Percentiles rank a stretch among this genome's conserved stretches.
Evolutionary conservation across 1,140 invertebrate genomes (phyloP).

Genomic region (Brachionus plicatilis): DNA sequence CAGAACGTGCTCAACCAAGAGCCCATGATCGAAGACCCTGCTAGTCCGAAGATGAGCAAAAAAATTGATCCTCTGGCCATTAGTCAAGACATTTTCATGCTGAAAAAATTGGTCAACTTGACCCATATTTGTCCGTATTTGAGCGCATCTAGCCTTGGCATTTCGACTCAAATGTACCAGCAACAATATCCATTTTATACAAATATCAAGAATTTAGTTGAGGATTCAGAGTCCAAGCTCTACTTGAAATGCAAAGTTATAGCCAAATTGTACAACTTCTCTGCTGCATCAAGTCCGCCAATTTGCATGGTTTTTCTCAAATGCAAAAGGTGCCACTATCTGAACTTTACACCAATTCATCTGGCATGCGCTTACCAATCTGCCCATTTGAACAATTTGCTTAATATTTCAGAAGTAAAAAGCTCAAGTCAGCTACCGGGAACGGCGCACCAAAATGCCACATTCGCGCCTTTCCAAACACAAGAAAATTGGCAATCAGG

Average conservation of each 20-base stretch:
- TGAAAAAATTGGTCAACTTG: not conserved
- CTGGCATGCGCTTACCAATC: not conserved
- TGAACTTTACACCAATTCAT: conserved; percentile 24
- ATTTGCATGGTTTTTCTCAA: not conserved
- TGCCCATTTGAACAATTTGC: not conserved
- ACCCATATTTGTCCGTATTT: not conserved
- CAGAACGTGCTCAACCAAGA: not conserved
- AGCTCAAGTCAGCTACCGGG: not conserved
- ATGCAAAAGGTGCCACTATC: conserved; percentile 7
- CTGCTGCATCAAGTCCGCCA: not conserved
- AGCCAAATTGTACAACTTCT: conserved; percentile 10
- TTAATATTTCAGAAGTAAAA: not conserved
- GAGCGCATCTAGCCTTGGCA: not conserved
- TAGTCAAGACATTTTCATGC: not conserved
- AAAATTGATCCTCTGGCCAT: not conserved
- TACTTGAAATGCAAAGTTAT: not conserved
- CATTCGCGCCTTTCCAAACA: not conserved
- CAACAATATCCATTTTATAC: not conserved
- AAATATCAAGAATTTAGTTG: not conserved
- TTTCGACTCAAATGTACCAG: not conserved
- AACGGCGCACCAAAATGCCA: not conserved
- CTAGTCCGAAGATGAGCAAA: not conserved
- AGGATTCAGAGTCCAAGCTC: not conserved
- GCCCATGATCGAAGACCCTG: not conserved
- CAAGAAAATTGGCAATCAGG: not conserved